These are phyloP conservation scores for Clarias gariepinus DNA, from an alignment of 2,113 vertebrate species.

Conservation along the genomic window DNA sequence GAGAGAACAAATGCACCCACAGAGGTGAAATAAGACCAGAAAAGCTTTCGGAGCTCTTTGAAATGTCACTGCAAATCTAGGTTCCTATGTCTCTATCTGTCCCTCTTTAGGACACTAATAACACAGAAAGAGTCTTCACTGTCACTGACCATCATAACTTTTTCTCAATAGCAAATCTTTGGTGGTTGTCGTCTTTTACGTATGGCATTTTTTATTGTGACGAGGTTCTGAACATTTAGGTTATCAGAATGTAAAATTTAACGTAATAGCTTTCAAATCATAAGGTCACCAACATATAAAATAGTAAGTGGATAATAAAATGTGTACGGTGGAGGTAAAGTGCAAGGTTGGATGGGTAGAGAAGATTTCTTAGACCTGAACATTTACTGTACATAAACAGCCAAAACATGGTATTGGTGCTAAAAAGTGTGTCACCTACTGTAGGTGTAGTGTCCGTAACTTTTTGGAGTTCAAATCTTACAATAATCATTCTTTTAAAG, in stretches of 20 bases:
- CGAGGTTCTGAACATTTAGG: conserved; percentile 1
- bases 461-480: no score
- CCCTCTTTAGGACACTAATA: not conserved
- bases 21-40: conserved; percentile 20
- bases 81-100: not conserved
- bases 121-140: not conserved
- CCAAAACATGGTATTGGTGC: no score
- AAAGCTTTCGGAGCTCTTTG: not conserved
- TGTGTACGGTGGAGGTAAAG: not conserved
- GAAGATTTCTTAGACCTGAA: not conserved
- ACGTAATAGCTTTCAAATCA: not conserved
- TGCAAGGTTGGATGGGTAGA: not conserved
- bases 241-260: not conserved
- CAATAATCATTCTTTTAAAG: no score
- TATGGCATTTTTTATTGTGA: conserved; percentile 19
- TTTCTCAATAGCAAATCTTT: conserved; percentile 40
- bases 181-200: conserved; percentile 19
- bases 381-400: conserved; percentile 10
- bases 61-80: conserved; percentile 8
- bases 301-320: not conserved
- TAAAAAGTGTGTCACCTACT: no score
- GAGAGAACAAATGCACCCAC: conserved; percentile 27
- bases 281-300: not conserved
- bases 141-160: not conserved
- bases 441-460: no score